These are phyloP conservation scores for Gortyna flavago DNA, from an alignment of 2,888 invertebrate genomes.

Conservation along the genomic window DNA sequence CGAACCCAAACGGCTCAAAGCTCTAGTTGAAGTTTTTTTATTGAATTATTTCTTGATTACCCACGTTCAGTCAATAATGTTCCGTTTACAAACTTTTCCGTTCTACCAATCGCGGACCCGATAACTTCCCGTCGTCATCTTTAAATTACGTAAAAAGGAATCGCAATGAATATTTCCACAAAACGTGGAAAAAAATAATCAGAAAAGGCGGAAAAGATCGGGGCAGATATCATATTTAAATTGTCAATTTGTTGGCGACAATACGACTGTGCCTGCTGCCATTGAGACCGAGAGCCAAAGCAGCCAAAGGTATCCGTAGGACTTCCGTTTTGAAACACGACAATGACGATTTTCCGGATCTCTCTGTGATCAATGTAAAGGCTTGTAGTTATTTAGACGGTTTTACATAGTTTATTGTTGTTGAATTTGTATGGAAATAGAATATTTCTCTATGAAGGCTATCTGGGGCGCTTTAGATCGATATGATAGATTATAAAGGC, in stretches of 20 bases:
- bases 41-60: not conserved
- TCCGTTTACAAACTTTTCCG: slow-evolving; percentile 10
- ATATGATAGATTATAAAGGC: not conserved
- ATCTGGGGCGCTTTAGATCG: not conserved
- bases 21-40: no score
- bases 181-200: slow-evolving; percentile 38
- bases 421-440: not conserved
- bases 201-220: slow-evolving; percentile 40
- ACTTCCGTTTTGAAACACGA: slow-evolving; percentile 33
- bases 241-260: slow-evolving; percentile 51
- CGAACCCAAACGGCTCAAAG: no score
- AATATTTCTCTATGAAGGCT: not conserved
- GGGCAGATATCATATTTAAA: slow-evolving; percentile 54
- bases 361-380: not conserved
- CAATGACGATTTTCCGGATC: slow-evolving; percentile 19
- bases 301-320: slow-evolving; percentile 24
- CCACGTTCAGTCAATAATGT: slow-evolving; percentile 6
- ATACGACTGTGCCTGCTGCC: slow-evolving; percentile 40
- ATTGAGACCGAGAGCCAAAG: slow-evolving; percentile 15
- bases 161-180: slow-evolving; percentile 16
- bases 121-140: slow-evolving; percentile 4
- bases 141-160: slow-evolving; percentile 30
- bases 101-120: not conserved
- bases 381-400: slow-evolving; percentile 14
- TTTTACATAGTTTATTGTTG: slow-evolving; percentile 10